phyloP scores from a whole-genome alignment of 2,888 invertebrate genomes.

The Lacanobia oleracea region DNA sequence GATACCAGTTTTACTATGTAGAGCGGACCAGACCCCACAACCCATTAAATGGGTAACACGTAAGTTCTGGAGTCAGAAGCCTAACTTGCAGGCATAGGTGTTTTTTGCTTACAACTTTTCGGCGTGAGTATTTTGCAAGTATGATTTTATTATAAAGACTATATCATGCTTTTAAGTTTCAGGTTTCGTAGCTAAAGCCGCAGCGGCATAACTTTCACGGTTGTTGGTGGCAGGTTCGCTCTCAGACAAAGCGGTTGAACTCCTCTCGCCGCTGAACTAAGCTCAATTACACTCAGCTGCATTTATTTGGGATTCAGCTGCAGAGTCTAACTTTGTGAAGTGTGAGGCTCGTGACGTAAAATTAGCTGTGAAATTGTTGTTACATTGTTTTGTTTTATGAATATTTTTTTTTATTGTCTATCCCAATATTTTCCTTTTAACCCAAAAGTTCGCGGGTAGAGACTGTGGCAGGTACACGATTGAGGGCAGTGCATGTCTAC shows the following conservation, averaged over 20 bases:
- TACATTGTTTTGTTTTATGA: too few species aligned
- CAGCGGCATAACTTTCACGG: slow-evolving; percentile 21
- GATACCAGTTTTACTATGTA: too few species aligned
- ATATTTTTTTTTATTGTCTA: too few species aligned
- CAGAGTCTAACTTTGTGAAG: neutral
- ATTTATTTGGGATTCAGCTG: slow-evolving; percentile 11
- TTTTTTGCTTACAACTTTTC: neutral
- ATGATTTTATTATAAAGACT: neutral
- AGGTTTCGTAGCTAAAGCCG: neutral
- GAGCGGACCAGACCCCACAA: too few species aligned
- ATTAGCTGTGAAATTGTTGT: neutral
- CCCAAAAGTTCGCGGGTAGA: too few species aligned
- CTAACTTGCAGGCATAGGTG: too few species aligned
- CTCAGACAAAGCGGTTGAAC: slow-evolving; percentile 11
- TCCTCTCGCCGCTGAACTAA: slow-evolving; percentile 1
- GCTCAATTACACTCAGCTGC: neutral
- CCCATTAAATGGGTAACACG: too few species aligned
- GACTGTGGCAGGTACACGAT: too few species aligned
- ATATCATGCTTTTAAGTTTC: neutral
- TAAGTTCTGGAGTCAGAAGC: too few species aligned
- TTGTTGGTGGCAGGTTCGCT: slow-evolving; percentile 23
- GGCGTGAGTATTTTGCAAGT: neutral
- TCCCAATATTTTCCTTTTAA: too few species aligned
- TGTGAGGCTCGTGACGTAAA: neutral
- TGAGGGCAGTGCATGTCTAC: too few species aligned